Evolutionary conservation across 2,888 invertebrate species (phyloP), one percentile per base, ranked within the genome.

Genomic region (Brachylomia viminalis): DNA sequence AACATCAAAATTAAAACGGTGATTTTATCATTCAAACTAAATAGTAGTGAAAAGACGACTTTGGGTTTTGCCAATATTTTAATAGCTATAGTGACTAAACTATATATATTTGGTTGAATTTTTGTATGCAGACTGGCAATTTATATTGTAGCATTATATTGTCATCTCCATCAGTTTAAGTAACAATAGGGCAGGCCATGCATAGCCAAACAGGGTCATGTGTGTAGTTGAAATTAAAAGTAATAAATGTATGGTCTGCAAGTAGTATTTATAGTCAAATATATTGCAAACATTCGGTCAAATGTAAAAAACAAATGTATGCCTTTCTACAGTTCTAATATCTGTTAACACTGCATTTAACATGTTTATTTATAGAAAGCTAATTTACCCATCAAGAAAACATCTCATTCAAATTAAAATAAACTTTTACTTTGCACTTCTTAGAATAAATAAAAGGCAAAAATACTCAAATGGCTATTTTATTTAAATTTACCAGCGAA

Each of bases 401-500:
- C 20, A 75, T 75, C 56, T 58, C 17, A 75, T 61, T 58, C 17
- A 79, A 67, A 80, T 77, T 65, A 74, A 75, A 72, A 72, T 68
- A 72, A 59, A 77, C 67, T 2, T 56, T 69, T 52, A 42, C 45
- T n/a, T 66, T n/a, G 3, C 45, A 45, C 59, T 45, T 30, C 45
- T 61, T 52, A 7, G 0, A 72, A 76, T 45, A 68, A 77, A 67
- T 49, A 71, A 77, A 77, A 75, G 74, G 65, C 73, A 83, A 87
- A 88, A 80, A 87, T 82, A 79, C 72, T 66, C 74, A 76, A 88
- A 87, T 83, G 86, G 83, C 77, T 69, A 84, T 89, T 90, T 89
- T 87, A 90, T 91, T 91, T 85, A 92, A 92, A 92, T 92, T 90
- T 89, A 79, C 83, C 79, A 80, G 80, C 83, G 79, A 88, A 90